These are phyloP conservation scores for Amphipoea oculea DNA, from an alignment of 2,888 invertebrate genomes.

Conservation along the genomic window DNA sequence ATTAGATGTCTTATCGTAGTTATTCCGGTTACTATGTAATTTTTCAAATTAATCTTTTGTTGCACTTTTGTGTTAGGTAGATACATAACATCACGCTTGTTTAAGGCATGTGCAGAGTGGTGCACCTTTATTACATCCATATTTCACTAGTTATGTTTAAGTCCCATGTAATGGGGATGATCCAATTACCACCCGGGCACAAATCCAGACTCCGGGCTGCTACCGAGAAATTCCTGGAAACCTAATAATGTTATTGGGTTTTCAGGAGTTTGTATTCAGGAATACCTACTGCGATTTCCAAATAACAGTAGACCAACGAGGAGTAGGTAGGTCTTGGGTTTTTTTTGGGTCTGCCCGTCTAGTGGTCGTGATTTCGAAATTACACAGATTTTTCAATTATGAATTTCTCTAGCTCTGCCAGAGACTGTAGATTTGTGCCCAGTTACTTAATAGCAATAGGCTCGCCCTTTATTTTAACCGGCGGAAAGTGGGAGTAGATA, in stretches of 20 bases:
- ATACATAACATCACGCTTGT: background rate
- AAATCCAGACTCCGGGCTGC: background rate
- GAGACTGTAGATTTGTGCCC: background rate
- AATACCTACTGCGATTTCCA: too few relatives aligned
- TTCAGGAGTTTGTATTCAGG: too few relatives aligned
- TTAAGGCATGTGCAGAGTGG: background rate
- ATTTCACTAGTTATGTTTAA: background rate
- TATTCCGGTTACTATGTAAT: conserved; percentile 22
- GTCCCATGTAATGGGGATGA: background rate
- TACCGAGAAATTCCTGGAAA: background rate
- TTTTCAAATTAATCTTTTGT: conserved; percentile 4
- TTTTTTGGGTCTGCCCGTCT: background rate
- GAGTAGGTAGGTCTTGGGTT: too few relatives aligned
- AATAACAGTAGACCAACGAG: background rate
- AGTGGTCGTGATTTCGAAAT: background rate
- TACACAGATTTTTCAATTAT: background rate
- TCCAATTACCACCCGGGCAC: background rate
- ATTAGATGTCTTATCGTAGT: conserved; percentile 17
- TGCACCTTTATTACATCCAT: background rate
- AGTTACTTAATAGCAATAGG: background rate
- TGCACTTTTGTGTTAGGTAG: background rate
- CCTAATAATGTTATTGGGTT: too few relatives aligned
- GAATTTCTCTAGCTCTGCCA: background rate
- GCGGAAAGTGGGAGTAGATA: too few relatives aligned
- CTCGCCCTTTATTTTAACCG: background rate